Evolutionary conservation across 1,140 invertebrate genomes (phyloP).

Genomic region (Sycophila sp.): DNA sequence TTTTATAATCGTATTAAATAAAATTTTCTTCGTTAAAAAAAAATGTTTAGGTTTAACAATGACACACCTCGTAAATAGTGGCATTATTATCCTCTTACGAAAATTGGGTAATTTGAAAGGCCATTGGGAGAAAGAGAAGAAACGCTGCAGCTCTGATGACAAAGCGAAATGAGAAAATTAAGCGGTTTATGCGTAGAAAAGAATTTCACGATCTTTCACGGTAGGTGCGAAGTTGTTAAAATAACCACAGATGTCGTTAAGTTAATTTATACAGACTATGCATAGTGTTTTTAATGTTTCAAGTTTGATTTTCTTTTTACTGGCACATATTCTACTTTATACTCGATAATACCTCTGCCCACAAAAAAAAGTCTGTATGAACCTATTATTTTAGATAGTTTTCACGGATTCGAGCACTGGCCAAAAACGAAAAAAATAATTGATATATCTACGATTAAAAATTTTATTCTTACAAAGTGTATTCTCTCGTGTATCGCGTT

Average conservation of each 20-base stretch:
- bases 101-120: constrained; percentile 12
- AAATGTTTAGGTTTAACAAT: too few species aligned
- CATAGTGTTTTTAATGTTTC: constrained; percentile 31
- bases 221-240: constrained; percentile 39
- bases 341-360: constrained; percentile 34
- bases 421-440: too few species aligned
- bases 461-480: too few species aligned
- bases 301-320: constrained; percentile 38
- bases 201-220: constrained; percentile 33
- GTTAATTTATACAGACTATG: constrained; percentile 36
- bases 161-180: constrained; percentile 32
- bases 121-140: neutral
- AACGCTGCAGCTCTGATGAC: constrained; percentile 14
- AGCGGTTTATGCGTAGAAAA: constrained; percentile 30
- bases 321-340: constrained; percentile 37
- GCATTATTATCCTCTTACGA: neutral
- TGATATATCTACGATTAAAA: neutral
- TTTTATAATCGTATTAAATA: too few species aligned
- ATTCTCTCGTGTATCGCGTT: too few species aligned
- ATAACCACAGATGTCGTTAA: constrained; percentile 37
- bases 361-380: constrained; percentile 32
- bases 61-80: neutral
- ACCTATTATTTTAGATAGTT: constrained; percentile 30
- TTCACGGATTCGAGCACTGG: constrained; percentile 25
- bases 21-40: too few species aligned